These are phyloP conservation scores for Apomyelois bistriatella DNA, from an alignment of 2,888 invertebrate species.

Conservation along the genomic window DNA sequence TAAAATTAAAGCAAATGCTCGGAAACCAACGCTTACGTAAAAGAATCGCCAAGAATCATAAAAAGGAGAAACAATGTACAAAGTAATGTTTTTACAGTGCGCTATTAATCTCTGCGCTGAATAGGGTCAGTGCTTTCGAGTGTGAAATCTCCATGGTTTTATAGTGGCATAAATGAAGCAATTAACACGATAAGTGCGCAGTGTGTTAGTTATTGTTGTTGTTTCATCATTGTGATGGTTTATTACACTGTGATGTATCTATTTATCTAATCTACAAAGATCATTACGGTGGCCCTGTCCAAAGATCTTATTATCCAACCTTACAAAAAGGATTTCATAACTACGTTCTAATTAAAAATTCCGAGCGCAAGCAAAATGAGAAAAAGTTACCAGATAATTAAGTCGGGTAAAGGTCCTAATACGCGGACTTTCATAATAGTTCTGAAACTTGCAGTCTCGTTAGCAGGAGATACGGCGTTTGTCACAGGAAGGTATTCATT, in stretches of 20 bases:
- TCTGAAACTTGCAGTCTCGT: conserved; percentile 46
- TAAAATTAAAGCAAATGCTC: conserved; percentile 30
- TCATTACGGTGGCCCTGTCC: neutral
- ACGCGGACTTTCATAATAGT: conserved; percentile 27
- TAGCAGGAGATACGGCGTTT: conserved; percentile 37
- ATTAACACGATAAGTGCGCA: conserved; percentile 32
- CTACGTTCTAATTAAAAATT: conserved; percentile 32
- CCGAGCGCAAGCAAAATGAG: conserved; percentile 27
- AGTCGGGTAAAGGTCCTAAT: conserved; percentile 27
- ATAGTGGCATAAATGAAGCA: conserved; percentile 41
- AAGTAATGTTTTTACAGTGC: conserved; percentile 36
- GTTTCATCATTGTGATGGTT: conserved; percentile 9
- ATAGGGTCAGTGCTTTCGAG: conserved; percentile 29
- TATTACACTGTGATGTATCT: neutral
- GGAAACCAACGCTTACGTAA: conserved; percentile 38
- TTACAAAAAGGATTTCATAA: conserved; percentile 9
- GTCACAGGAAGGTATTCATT: conserved; percentile 34
- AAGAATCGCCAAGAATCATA: conserved; percentile 34
- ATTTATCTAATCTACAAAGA: conserved; percentile 25
- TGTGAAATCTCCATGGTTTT: conserved; percentile 44
- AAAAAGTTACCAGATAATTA: conserved; percentile 38
- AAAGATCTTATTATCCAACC: neutral
- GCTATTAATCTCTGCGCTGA: conserved; percentile 34
- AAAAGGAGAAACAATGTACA: conserved; percentile 38
- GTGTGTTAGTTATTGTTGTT: conserved; percentile 10